Base-by-base conservation (phyloP, 2,888 invertebrate species). In the Clitarchus hookeri region DNA sequence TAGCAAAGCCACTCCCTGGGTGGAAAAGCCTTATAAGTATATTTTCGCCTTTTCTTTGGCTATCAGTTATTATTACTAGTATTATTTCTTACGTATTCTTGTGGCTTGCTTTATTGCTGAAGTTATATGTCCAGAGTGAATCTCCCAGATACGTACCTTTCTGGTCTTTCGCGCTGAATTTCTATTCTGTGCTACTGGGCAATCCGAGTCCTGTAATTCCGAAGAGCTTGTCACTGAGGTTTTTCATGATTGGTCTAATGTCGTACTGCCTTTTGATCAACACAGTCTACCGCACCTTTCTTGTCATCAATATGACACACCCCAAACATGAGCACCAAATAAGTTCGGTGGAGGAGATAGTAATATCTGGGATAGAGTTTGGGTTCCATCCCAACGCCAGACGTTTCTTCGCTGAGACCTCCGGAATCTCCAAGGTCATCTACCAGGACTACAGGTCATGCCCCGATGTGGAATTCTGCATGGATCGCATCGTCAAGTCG, bases 281-380 rank as follows among this genome's bases (percentile, higher is more conserved):
- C 54, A 86, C 84, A 0, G 83, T 80, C n/a, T 86, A 86, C 19
- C 86, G 84, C 44, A 84, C 86, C 19, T 84, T 79, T 25, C 86
- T 86, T 25, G 84, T 84, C n/a, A 84, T 26, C 53, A 80, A 79
- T 79, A 65, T 86, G 19, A 86, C 54, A 11, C 84, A 86, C 44
- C 86, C 86, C 2, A 80, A 80, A 23, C 44, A 48, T 1, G 84
- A 84, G 25, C 79, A 53, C 13, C 86, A 84, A n/a, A 53, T 86
- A 13, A 44, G 84, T 19, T 84, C 84, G 6, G 80, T 54, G n/a
- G 84, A 86, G 36, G 86, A 86, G 27, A 80, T 86, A 44, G 27
- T 86, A 12, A n/a, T 11, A 23, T 86, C 86, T n/a, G 84, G 84
- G 4, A 78, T 86, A 23, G 48, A 23, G 6, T 86, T 65, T 23